Conservation (phyloP, 2,888 invertebrate species). For the Meloe dianella region DNA sequence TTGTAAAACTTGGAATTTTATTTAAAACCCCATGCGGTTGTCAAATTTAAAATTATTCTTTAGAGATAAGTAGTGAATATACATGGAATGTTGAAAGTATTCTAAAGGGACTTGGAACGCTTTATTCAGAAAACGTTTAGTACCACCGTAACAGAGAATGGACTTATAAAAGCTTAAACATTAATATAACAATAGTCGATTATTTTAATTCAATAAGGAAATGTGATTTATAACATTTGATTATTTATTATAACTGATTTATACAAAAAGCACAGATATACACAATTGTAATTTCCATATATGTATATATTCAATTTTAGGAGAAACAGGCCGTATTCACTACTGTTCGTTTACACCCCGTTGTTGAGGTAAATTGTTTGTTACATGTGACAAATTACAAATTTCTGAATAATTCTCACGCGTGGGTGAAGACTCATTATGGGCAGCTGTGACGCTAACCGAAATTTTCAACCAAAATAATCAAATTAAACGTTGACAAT, state of each 20-base stretch:
- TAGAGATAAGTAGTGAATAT: conserved; percentile 2
- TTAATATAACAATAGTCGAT: not conserved
- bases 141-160: not conserved
- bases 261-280: not conserved
- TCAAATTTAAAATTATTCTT: conserved; percentile 7
- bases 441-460: conserved; percentile 35
- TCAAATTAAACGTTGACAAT: conserved; percentile 23
- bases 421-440: conserved; percentile 42
- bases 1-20: not conserved
- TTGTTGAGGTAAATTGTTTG: conserved; percentile 46
- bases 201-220: not conserved
- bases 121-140: not conserved
- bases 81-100: not conserved
- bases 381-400: conserved; percentile 48
- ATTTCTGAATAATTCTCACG: conserved; percentile 49
- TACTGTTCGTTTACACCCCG: conserved; percentile 36
- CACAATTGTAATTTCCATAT: conserved; percentile 25
- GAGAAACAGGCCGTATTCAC: conserved; percentile 39
- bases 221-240: not conserved
- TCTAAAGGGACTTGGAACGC: not conserved
- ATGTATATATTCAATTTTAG: conserved; percentile 31
- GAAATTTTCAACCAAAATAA: conserved; percentile 36
- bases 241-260: not conserved
- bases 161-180: not conserved
- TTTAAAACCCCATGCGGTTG: not conserved